These are phyloP conservation scores for Periophthalmodon schlosseri DNA, from an alignment of 2,113 vertebrate genomes.

Conservation along the genomic window DNA sequence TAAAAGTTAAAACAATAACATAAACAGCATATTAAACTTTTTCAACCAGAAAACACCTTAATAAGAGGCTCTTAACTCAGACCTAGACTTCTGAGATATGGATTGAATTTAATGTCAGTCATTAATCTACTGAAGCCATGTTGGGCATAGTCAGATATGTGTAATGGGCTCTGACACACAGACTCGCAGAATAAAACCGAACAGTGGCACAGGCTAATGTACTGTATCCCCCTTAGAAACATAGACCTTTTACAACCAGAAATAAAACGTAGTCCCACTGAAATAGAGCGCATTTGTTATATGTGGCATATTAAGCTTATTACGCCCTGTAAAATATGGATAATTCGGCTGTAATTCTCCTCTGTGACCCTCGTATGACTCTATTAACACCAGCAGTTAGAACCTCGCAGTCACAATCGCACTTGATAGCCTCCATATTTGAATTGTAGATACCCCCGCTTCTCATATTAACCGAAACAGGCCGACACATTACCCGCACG, in stretches of 20 bases:
- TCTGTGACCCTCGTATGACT: conserved; percentile 22
- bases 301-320: background rate
- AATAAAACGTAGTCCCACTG: conserved; percentile 1
- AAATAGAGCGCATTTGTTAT: conserved; percentile 1
- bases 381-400: conserved; percentile 44
- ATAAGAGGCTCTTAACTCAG: no score
- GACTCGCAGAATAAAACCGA: background rate
- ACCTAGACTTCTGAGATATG: no score
- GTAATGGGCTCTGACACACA: background rate
- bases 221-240: background rate
- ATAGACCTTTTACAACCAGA: conserved; percentile 11
- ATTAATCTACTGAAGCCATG: background rate
- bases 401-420: conserved; percentile 31
- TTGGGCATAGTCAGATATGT: background rate
- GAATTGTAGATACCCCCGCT: conserved; percentile 45
- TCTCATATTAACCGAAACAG: conserved; percentile 28
- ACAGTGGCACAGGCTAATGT: conserved; percentile 8
- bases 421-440: conserved; percentile 44
- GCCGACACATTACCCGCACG: conserved; percentile 26
- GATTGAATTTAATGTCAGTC: background rate
- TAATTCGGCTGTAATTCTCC: conserved; percentile 14
- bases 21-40: no score
- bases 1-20: no score
- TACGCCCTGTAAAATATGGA: conserved; percentile 13
- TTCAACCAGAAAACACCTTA: no score